Evolutionary conservation across 2,888 invertebrate species (phyloP).

Genomic region (Melieria picta): DNA sequence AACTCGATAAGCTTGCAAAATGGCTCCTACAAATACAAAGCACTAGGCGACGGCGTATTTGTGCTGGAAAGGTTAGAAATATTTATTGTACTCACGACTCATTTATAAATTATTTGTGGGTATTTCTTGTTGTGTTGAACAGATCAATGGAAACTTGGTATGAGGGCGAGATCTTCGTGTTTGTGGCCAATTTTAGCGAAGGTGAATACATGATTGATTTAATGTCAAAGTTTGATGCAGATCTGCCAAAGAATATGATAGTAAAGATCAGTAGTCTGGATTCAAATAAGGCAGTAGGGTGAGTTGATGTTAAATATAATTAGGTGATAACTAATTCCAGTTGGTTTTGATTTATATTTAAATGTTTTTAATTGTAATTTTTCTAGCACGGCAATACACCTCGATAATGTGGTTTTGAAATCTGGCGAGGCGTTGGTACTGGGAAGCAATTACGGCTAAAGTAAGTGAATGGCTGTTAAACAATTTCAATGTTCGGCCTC

Average conservation of each 20-base stretch:
- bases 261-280: slow-evolving; percentile 40
- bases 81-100: neutral
- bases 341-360: neutral
- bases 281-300: slow-evolving; percentile 37
- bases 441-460: neutral
- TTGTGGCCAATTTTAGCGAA: slow-evolving; percentile 53
- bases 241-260: slow-evolving; percentile 38
- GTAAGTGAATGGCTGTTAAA: too few relatives aligned
- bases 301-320: neutral
- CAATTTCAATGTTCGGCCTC: too few relatives aligned
- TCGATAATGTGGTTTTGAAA: slow-evolving; percentile 17
- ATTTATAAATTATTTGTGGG: too few relatives aligned
- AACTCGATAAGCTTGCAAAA: slow-evolving; percentile 52
- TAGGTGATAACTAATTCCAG: too few relatives aligned
- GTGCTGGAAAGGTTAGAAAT: slow-evolving; percentile 55
- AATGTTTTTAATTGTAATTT: neutral
- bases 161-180: slow-evolving; percentile 48
- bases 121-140: neutral
- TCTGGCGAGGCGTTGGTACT: slow-evolving; percentile 43
- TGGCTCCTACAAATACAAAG: slow-evolving; percentile 54
- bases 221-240: slow-evolving; percentile 37
- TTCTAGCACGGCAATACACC: slow-evolving; percentile 14
- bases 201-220: slow-evolving; percentile 45
- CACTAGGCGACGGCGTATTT: slow-evolving; percentile 52
- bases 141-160: slow-evolving; percentile 41